phyloP scores from a whole-genome alignment of 2,797 vertebrate species.

The Psittacula derbiana region DNA sequence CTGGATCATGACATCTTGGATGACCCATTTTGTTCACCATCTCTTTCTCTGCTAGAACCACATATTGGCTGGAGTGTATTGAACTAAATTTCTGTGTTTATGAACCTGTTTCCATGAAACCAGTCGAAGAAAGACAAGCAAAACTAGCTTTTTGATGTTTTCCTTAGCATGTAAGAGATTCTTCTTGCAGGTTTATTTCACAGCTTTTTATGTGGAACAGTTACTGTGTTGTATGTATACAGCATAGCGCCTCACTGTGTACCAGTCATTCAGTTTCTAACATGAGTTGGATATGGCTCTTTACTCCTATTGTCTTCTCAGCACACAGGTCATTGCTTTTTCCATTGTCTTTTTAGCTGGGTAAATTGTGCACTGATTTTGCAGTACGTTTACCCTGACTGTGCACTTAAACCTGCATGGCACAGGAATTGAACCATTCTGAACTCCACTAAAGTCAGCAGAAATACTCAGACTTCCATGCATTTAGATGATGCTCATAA shows the following conservation, averaged over 20 bases:
- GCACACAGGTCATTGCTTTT: not conserved
- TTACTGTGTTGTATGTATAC: not conserved
- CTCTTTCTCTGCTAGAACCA: not conserved
- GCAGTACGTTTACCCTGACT: not conserved
- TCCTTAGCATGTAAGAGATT: not conserved
- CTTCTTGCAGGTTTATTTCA: not conserved
- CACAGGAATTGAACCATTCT: not conserved
- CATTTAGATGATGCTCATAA: not conserved
- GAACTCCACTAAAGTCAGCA: not conserved
- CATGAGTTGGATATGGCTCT: rapidly evolving
- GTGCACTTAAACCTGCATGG: not conserved
- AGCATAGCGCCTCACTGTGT: not conserved
- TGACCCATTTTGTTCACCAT: not conserved
- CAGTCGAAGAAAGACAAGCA: not conserved
- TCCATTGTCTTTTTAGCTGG: rapidly evolving
- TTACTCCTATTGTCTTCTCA: not conserved
- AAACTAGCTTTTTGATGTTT: not conserved
- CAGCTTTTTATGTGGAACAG: not conserved
- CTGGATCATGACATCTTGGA: not conserved
- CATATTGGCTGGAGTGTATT: not conserved
- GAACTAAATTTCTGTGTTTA: not conserved
- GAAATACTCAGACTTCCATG: not conserved
- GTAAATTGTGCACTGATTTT: slow-evolving; percentile 2
- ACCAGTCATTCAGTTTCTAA: not conserved
- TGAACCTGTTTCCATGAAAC: not conserved